Percentiles rank a stretch among this genome's conserved stretches.
phyloP scores from a whole-genome alignment of 2,888 invertebrate genomes.

The Tryphoninae sp. region DNA sequence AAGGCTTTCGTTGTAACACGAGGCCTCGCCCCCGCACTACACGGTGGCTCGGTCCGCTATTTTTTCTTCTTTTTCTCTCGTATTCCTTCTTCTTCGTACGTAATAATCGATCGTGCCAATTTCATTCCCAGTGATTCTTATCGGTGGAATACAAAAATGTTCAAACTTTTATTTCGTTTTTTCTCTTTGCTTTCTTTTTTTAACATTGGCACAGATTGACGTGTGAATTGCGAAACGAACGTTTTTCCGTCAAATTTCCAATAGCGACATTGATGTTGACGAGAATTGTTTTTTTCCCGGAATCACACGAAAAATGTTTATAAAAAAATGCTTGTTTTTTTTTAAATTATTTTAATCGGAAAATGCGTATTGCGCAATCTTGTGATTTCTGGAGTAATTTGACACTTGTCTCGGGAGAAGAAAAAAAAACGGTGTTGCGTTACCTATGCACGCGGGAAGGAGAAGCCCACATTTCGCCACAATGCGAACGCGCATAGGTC shows the following conservation, averaged over 20 bases:
- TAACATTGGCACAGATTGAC: background rate
- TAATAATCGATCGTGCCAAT: background rate
- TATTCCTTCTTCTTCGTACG: background rate
- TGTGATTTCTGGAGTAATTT: conserved; percentile 72
- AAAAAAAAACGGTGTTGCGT: conserved; percentile 58
- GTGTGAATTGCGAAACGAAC: conserved; percentile 46
- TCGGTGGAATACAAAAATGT: conserved; percentile 7
- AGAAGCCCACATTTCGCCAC: conserved; percentile 52
- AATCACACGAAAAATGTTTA: conserved; percentile 32
- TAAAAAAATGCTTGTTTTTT: conserved; percentile 30
- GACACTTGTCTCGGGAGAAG: conserved; percentile 69
- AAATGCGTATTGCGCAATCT: conserved; percentile 68
- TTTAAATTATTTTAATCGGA: conserved; percentile 5
- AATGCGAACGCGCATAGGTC: conserved; percentile 33
- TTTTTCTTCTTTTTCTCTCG: conserved; percentile 22
- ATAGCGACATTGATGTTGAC: conserved; percentile 21
- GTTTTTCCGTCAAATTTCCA: conserved; percentile 28
- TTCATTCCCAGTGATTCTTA: background rate
- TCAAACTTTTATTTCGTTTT: background rate
- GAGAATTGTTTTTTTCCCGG: conserved; percentile 6
- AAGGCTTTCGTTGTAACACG: conserved; percentile 55
- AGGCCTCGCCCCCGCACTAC: conserved; percentile 25
- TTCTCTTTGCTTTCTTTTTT: background rate
- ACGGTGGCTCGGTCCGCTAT: conserved; percentile 17
- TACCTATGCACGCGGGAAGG: conserved; percentile 71